Percentiles rank a stretch among this genome's conserved stretches.
Evolutionary conservation across 2,797 vertebrate species (phyloP).

Genomic region (Tinamus major): DNA sequence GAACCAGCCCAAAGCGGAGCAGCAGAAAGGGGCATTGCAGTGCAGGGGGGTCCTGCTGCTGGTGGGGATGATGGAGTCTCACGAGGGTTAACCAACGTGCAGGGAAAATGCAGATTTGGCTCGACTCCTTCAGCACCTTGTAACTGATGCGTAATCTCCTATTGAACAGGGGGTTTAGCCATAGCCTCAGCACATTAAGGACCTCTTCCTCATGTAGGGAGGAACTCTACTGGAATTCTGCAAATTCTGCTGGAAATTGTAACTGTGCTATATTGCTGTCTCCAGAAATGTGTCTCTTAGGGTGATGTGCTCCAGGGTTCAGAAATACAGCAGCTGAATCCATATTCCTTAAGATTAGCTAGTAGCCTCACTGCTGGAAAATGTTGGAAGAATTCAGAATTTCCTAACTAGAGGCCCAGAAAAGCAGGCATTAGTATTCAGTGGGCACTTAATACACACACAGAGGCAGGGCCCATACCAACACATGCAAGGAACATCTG

Average conservation of each 20-base stretch:
- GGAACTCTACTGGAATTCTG: too few species aligned
- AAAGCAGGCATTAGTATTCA: neutral
- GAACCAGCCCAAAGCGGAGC: neutral
- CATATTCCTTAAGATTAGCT: conserved; percentile 9
- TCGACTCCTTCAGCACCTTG: neutral
- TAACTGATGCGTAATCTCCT: neutral
- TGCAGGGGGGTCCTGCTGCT: neutral
- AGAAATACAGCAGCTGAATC: neutral
- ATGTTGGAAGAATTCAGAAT: neutral
- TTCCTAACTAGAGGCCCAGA: neutral
- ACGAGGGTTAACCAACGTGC: neutral
- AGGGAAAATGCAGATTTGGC: neutral
- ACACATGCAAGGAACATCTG: neutral
- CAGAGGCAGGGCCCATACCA: neutral
- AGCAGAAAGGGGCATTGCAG: neutral
- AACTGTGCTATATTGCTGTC: neutral
- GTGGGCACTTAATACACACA: neutral
- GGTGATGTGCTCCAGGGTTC: neutral
- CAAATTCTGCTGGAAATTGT: neutral
- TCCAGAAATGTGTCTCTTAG: neutral
- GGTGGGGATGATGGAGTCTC: neutral
- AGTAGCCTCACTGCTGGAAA: neutral
- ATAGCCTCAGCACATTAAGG: neutral
- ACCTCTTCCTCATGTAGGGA: neutral
- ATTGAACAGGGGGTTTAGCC: accelerated